phyloP scores from a whole-genome alignment of 2,113 vertebrate species.

The Coturnix japonica region DNA sequence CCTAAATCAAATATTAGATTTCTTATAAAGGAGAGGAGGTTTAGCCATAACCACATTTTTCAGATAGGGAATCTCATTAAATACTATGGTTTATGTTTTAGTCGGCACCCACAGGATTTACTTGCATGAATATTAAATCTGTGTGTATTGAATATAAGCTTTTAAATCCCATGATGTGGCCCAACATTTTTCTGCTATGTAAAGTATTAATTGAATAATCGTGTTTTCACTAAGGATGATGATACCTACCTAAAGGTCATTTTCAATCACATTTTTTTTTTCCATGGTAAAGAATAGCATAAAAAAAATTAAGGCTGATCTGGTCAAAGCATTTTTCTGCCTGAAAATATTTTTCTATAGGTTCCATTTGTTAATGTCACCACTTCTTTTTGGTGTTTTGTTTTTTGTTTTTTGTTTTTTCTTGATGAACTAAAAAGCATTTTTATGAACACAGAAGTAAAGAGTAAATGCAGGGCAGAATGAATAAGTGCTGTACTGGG shows the following conservation, averaged over 20 bases:
- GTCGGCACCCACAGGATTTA: constrained; percentile 61
- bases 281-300: background rate
- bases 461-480: constrained; percentile 12
- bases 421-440: background rate
- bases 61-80: constrained; percentile 65
- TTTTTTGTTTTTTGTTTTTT: background rate
- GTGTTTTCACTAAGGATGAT: constrained; percentile 34
- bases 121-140: constrained; percentile 68
- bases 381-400: background rate
- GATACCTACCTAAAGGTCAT: constrained; percentile 35
- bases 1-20: constrained; percentile 79
- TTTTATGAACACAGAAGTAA: constrained; percentile 17
- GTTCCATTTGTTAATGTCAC: background rate
- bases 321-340: background rate
- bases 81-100: constrained; percentile 52
- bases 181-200: constrained; percentile 41
- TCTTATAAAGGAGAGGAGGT: constrained; percentile 36
- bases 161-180: constrained; percentile 45
- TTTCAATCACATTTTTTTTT: background rate
- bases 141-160: constrained; percentile 57
- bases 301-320: background rate
- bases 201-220: constrained; percentile 63
- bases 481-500: background rate
- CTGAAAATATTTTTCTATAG: background rate
- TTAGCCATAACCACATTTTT: constrained; percentile 47